Percentiles rank a stretch among this genome's conserved stretches.
phyloP scores from a whole-genome alignment of 2,797 vertebrate species.

The Danio kyathit region DNA sequence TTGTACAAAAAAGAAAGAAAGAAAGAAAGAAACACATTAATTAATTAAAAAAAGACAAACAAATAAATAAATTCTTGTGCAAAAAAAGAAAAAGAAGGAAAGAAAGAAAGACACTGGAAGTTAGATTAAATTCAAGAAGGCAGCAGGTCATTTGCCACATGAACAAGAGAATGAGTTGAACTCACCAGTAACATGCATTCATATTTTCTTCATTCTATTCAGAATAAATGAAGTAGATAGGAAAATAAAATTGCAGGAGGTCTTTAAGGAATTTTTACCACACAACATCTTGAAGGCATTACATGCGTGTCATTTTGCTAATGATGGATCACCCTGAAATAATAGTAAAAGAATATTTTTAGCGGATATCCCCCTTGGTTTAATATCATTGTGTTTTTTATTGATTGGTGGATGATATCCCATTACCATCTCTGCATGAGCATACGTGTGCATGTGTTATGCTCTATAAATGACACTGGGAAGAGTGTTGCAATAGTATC shows the following conservation, averaged over 20 bases:
- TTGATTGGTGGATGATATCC: slow-evolving; percentile 25
- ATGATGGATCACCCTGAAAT: slow-evolving; percentile 27
- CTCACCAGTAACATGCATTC: neutral
- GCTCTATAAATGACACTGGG: slow-evolving; percentile 23
- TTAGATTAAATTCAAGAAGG: slow-evolving; percentile 1
- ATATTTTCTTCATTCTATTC: neutral
- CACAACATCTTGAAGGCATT: slow-evolving; percentile 60
- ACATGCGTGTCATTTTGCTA: slow-evolving; percentile 34
- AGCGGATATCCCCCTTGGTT: too few relatives aligned
- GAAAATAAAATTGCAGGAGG: slow-evolving; percentile 48
- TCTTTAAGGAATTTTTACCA: slow-evolving; percentile 45
- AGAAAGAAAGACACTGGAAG: neutral
- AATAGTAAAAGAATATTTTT: neutral
- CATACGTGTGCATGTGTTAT: slow-evolving; percentile 3
- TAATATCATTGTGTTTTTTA: slow-evolving; percentile 18
- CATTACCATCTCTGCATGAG: slow-evolving; percentile 3
- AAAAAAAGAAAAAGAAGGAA: too few relatives aligned
- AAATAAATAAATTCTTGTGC: too few relatives aligned
- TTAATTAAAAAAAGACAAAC: too few relatives aligned
- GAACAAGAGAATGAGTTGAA: neutral
- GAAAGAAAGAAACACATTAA: too few relatives aligned
- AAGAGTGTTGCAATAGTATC: slow-evolving; percentile 48
- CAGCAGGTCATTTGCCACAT: neutral
- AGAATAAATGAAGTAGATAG: slow-evolving; percentile 11
- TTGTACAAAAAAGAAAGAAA: too few relatives aligned